Percentiles rank a stretch among this genome's conserved stretches.
phyloP scores from a whole-genome alignment of 2,113 vertebrate species.

The Acanthisitta chloris region DNA sequence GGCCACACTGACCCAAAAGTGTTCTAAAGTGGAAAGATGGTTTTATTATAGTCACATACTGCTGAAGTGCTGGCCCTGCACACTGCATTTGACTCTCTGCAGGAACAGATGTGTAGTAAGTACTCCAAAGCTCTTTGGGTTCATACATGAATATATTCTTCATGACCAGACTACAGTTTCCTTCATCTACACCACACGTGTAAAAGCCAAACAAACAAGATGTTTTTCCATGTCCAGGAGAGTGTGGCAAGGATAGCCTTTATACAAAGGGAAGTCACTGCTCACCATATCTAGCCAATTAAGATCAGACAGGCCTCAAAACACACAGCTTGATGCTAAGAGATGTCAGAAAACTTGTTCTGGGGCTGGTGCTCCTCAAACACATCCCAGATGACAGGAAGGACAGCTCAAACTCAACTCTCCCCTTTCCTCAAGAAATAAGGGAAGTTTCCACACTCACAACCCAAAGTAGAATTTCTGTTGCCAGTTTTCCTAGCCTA shows the following conservation, averaged over 20 bases:
- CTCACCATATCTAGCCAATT: neutral
- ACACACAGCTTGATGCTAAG: neutral
- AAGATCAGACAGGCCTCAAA: neutral
- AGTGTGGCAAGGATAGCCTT: neutral
- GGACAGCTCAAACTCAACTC: neutral
- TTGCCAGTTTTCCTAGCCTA: neutral
- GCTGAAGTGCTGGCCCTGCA: neutral
- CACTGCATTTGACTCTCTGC: neutral
- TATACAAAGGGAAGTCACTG: neutral
- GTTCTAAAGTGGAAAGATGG: neutral
- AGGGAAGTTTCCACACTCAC: neutral
- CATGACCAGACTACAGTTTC: neutral
- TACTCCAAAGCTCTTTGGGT: neutral
- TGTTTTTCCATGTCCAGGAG: neutral
- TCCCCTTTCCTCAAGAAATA: neutral
- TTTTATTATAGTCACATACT: neutral
- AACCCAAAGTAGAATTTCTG: neutral
- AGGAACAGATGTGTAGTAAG: neutral
- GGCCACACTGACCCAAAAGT: conserved; percentile 10
- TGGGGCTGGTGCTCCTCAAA: neutral
- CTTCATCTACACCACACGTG: rapidly evolving
- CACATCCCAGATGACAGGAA: neutral
- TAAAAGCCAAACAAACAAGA: neutral
- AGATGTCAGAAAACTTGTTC: neutral
- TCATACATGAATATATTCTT: neutral